Evolutionary conservation across 2,113 vertebrate genomes (phyloP).

Genomic region (Phylloscopus whistleri): DNA sequence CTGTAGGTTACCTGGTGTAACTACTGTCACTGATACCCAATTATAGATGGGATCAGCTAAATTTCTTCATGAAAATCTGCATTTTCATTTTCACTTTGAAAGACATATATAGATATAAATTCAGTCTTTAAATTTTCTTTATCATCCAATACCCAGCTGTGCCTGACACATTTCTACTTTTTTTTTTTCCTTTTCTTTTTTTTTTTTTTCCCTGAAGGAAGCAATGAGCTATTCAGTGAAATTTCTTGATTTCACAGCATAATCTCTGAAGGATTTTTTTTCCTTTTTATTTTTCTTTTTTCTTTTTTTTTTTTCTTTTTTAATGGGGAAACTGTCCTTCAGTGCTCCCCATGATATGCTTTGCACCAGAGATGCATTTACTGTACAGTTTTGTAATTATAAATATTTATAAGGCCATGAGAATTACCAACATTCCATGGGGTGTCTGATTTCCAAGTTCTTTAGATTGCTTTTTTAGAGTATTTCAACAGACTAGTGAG

Average conservation of each 20-base stretch:
- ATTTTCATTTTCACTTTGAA: background rate
- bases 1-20: background rate
- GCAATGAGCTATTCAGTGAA: background rate
- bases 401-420: background rate
- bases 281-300: too few species aligned
- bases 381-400: background rate
- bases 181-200: background rate
- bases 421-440: background rate
- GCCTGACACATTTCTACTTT: background rate
- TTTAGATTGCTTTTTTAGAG: background rate
- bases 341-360: background rate
- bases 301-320: background rate
- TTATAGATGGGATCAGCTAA: background rate
- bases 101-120: background rate
- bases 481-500: background rate
- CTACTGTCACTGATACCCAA: background rate
- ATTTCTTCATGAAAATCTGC: background rate
- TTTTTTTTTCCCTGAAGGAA: background rate
- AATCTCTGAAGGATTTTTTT: background rate
- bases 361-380: background rate
- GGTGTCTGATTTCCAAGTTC: background rate
- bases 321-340: background rate
- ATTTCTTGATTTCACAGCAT: background rate
- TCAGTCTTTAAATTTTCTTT: background rate
- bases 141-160: background rate